phyloP scores from a whole-genome alignment of 2,888 invertebrate genomes.

The Odontothrips loti region DNA sequence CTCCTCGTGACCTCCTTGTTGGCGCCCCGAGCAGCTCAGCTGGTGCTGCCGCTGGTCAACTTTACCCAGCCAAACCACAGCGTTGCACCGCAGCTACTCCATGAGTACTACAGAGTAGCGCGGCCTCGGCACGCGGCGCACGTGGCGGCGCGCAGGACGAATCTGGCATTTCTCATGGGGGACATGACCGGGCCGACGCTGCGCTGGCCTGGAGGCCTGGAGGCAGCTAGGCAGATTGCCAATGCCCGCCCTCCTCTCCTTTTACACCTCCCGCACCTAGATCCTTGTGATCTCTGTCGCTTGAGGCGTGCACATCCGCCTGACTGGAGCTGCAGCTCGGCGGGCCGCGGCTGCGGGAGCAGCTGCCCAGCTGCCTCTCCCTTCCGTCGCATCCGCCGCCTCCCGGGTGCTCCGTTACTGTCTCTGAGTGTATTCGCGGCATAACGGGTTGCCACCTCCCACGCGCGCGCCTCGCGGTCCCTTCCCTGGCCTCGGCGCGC shows the following conservation, averaged over 20 bases:
- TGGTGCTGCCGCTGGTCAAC: background rate
- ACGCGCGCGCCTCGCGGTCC: background rate
- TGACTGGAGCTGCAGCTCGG: too few species aligned
- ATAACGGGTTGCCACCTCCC: constrained; percentile 8
- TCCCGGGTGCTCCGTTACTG: background rate
- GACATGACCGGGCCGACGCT: background rate
- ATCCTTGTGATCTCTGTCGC: too few species aligned
- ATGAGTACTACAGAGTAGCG: background rate
- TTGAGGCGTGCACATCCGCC: too few species aligned
- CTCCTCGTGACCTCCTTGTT: background rate
- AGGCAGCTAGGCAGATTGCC: too few species aligned
- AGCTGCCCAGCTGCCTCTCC: too few species aligned
- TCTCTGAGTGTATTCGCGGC: background rate
- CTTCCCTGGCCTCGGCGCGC: background rate
- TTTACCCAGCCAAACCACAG: background rate
- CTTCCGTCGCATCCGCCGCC: too few species aligned
- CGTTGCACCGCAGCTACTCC: background rate
- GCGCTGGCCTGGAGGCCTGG: background rate
- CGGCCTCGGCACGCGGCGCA: background rate
- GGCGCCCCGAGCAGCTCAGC: background rate
- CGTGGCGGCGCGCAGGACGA: background rate
- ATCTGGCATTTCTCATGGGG: background rate
- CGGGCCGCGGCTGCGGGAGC: too few species aligned
- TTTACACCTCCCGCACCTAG: too few species aligned
- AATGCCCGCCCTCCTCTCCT: too few species aligned